Evolutionary conservation across 2,888 invertebrate genomes (phyloP).

Genomic region (Mantis religiosa): DNA sequence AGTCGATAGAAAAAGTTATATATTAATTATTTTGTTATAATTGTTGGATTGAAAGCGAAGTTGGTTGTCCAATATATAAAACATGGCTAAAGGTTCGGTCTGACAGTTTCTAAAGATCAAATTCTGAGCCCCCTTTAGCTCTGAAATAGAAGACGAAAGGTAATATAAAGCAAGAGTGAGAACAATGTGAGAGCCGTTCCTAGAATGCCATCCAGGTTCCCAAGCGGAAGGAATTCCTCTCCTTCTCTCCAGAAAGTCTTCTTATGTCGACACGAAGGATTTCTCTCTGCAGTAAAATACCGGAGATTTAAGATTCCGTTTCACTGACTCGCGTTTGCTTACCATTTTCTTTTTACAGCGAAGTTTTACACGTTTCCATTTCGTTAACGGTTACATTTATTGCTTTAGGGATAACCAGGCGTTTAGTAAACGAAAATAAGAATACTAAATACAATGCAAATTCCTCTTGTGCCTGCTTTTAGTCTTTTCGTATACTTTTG

Average conservation of each 20-base stretch:
- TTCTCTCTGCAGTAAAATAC: neutral
- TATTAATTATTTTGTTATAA: too few relatives aligned
- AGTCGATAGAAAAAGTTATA: too few relatives aligned
- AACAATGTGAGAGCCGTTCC: neutral
- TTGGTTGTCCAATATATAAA: too few relatives aligned
- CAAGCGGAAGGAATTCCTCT: neutral
- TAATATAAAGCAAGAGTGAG: too few relatives aligned
- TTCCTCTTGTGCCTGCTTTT: too few relatives aligned
- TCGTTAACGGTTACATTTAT: neutral
- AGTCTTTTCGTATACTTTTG: too few relatives aligned
- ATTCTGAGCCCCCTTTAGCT: neutral
- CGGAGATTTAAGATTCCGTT: neutral
- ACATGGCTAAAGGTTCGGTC: too few relatives aligned
- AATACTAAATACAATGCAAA: too few relatives aligned
- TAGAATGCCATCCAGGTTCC: neutral
- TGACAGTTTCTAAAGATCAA: neutral
- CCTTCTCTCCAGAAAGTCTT: neutral
- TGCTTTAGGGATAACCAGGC: neutral
- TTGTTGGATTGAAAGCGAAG: too few relatives aligned
- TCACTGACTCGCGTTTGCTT: neutral
- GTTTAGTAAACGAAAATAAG: too few relatives aligned
- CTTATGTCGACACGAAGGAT: neutral
- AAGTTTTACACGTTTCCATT: neutral
- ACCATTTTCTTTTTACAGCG: too few relatives aligned
- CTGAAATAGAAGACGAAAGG: neutral